phyloP scores from a whole-genome alignment of 2,113 vertebrate species.

The Chiloscyllium plagiosum region DNA sequence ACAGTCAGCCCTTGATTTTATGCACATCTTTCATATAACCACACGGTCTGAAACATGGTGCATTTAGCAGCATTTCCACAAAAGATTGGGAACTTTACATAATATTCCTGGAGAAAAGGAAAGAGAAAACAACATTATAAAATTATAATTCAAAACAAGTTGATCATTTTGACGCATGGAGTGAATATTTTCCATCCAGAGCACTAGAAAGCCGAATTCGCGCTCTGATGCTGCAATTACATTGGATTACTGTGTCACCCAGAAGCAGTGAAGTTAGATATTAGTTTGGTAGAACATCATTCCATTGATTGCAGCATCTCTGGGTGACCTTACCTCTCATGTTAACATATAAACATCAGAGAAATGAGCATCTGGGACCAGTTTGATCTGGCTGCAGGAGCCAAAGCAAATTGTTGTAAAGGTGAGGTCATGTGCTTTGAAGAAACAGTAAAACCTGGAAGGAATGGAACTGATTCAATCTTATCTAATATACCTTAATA shows the following conservation, averaged over 20 bases:
- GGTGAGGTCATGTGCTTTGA: not conserved
- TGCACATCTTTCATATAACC: not conserved
- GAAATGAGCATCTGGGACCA: not conserved
- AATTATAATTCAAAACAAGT: not conserved
- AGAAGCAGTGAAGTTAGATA: not conserved
- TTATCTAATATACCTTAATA: no score
- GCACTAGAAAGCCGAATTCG: not conserved
- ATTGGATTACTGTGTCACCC: not conserved
- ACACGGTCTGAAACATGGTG: not conserved
- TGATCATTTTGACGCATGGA: not conserved
- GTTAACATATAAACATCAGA: not conserved
- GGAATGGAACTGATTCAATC: not conserved
- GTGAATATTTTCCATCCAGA: not conserved
- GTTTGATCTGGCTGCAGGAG: not conserved
- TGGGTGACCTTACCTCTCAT: not conserved
- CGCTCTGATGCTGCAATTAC: not conserved
- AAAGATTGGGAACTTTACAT: not conserved
- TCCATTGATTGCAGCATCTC: not conserved
- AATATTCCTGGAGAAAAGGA: not conserved
- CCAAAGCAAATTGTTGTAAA: not conserved
- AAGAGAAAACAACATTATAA: not conserved
- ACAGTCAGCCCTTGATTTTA: constrained; percentile 15
- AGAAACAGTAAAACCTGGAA: no score
- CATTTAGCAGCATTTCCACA: not conserved
- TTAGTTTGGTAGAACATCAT: not conserved